These are phyloP conservation scores for Sebastes hopkinsi DNA, from an alignment of 2,797 vertebrate genomes.

Conservation along the genomic window DNA sequence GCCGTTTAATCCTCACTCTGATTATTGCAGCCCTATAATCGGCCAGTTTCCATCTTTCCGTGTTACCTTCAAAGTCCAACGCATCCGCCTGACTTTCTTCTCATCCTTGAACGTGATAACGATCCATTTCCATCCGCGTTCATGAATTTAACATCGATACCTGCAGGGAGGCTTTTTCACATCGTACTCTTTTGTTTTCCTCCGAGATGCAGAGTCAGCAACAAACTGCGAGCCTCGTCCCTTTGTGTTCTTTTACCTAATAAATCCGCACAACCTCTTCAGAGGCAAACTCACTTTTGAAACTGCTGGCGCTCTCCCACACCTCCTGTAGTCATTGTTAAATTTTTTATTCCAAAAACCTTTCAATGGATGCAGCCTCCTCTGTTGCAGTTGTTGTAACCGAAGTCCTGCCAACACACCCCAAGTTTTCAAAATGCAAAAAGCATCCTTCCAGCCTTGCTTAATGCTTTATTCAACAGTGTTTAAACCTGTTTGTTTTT, in stretches of 20 bases:
- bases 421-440: neutral
- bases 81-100: conserved; percentile 30
- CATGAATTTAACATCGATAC: conserved; percentile 68
- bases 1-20: conserved; percentile 51
- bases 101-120: conserved; percentile 51
- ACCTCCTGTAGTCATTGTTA: conserved; percentile 1
- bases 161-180: conserved; percentile 42
- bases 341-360: conserved; percentile 15
- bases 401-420: conserved; percentile 4
- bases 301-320: neutral
- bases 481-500: neutral
- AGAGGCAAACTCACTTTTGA: conserved; percentile 8
- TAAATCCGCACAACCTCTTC: conserved; percentile 21
- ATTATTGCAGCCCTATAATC: conserved; percentile 46
- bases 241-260: conserved; percentile 29
- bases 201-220: conserved; percentile 51
- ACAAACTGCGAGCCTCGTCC: conserved; percentile 1
- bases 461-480: conserved; percentile 9
- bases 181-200: conserved; percentile 33
- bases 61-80: conserved; percentile 50
- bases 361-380: neutral
- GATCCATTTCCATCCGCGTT: conserved; percentile 58
- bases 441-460: neutral
- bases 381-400: neutral
- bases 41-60: conserved; percentile 17